These are phyloP conservation scores for Tympanuchus pallidicinctus DNA, from an alignment of 2,113 vertebrate species.

Conservation along the genomic window DNA sequence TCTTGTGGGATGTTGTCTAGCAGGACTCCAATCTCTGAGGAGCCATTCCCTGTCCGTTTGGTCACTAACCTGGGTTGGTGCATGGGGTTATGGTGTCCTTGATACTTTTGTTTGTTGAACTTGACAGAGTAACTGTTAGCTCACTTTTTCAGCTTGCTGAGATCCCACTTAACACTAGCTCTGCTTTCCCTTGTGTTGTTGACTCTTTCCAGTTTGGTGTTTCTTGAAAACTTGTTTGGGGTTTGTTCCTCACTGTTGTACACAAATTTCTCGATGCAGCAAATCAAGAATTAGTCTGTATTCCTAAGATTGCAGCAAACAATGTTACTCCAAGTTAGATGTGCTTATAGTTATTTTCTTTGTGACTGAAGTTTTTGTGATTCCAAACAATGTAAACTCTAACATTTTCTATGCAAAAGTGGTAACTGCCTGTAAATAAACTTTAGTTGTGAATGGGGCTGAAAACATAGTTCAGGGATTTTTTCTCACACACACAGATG, in stretches of 20 bases:
- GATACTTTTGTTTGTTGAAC: not conserved
- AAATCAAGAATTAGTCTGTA: not conserved
- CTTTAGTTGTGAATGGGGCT: not conserved
- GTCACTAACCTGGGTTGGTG: not conserved
- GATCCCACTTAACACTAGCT: not conserved
- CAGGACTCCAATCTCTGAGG: rapidly evolving
- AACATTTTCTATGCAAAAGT: not conserved
- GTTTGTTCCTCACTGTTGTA: not conserved
- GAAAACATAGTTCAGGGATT: not conserved
- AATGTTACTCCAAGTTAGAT: rapidly evolving
- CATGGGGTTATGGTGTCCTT: not conserved
- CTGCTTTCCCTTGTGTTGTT: not conserved
- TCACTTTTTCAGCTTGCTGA: not conserved
- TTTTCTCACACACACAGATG: not conserved
- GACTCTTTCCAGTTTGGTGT: not conserved
- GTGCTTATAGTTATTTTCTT: not conserved
- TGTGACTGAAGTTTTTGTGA: not conserved
- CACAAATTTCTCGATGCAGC: not conserved
- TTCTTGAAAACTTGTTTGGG: not conserved
- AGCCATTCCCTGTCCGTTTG: not conserved
- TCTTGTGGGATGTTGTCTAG: not conserved
- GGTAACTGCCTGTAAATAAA: not conserved
- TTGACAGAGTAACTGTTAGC: too few relatives aligned
- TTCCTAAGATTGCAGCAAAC: not conserved
- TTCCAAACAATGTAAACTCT: not conserved